phyloP scores from a whole-genome alignment of 2,113 vertebrate genomes.

The Odocoileus virginianus region DNA sequence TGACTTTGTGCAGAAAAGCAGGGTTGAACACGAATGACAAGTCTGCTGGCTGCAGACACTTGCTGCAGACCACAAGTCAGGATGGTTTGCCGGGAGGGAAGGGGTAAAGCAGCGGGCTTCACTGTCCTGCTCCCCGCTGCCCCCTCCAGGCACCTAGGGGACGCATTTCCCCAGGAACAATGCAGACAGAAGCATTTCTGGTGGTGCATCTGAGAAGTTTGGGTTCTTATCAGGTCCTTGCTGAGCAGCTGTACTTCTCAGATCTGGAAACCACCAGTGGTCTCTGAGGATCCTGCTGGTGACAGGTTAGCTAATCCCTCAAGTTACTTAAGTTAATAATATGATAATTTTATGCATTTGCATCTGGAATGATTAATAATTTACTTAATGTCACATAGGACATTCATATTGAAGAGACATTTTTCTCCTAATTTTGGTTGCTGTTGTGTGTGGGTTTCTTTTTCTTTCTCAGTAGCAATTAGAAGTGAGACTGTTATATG shows the following conservation, averaged over 20 bases:
- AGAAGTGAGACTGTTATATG: neutral
- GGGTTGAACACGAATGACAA: neutral
- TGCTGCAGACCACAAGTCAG: neutral
- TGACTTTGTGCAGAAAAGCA: neutral
- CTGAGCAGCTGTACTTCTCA: neutral
- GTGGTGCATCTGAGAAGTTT: fast-evolving
- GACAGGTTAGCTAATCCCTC: neutral
- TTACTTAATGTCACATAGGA: neutral
- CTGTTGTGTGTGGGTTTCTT: neutral
- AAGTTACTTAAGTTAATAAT: neutral
- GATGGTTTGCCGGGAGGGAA: neutral
- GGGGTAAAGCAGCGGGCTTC: neutral
- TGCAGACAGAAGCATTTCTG: neutral
- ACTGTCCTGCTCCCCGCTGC: neutral
- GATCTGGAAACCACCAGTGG: neutral
- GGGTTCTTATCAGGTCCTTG: neutral
- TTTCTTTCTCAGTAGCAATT: neutral
- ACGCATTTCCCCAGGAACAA: neutral
- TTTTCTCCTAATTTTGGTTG: neutral
- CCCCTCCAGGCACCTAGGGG: neutral
- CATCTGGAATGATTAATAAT: conserved; percentile 26
- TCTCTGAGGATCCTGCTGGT: neutral
- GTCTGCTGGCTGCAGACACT: fast-evolving
- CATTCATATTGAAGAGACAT: neutral
- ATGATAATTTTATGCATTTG: neutral